These are phyloP conservation scores for Sterrhoptilus dennistouni DNA, from an alignment of 2,113 vertebrate species.

Conservation along the genomic window DNA sequence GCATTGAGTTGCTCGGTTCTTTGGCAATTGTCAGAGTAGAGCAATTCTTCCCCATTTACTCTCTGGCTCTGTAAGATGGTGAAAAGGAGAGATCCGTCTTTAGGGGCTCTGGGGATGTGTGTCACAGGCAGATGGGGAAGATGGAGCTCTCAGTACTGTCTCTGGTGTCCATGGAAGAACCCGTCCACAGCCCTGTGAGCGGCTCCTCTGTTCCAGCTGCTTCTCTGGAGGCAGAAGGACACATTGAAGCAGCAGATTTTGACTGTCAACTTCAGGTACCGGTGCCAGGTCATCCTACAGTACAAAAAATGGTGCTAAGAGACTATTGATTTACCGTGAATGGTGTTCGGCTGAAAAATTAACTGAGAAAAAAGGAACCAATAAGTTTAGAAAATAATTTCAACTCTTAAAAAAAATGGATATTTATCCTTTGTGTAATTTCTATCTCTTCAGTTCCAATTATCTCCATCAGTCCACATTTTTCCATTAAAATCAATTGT, in stretches of 20 bases:
- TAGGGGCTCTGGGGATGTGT: too few relatives aligned
- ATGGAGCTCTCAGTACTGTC: not conserved
- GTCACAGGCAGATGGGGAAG: fast-evolving
- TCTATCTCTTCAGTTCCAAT: not conserved
- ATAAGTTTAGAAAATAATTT: not conserved
- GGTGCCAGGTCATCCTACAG: not conserved
- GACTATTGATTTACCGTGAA: not conserved
- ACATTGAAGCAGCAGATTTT: not conserved
- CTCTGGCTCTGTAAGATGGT: not conserved
- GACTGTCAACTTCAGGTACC: not conserved
- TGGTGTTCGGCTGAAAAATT: not conserved
- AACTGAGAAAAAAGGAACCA: not conserved
- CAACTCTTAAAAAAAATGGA: not conserved
- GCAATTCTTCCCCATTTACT: not conserved
- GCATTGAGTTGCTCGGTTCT: not conserved
- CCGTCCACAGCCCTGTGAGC: not conserved
- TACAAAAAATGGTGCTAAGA: not conserved
- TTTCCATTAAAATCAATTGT: not conserved
- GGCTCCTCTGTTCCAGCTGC: not conserved
- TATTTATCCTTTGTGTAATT: not conserved
- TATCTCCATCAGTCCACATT: not conserved
- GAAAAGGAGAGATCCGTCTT: not conserved
- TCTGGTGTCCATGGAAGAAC: not conserved
- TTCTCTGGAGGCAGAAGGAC: not conserved
- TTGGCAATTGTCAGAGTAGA: not conserved